These are phyloP conservation scores for Mystacornis crossleyi DNA, from an alignment of 2,113 vertebrate species.

Conservation along the genomic window DNA sequence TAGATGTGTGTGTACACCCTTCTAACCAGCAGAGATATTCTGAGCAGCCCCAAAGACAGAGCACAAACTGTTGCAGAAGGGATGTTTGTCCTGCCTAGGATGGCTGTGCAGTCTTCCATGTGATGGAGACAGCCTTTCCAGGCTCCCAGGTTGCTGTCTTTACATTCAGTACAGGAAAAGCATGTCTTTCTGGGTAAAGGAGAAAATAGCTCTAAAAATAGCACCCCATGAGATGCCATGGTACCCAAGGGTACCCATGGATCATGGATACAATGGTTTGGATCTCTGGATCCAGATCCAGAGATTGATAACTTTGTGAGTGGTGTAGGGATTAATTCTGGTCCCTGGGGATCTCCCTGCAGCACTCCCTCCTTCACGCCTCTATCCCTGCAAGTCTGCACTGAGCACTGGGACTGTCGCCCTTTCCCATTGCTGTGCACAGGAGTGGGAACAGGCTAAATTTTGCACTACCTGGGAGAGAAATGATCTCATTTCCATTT, in stretches of 20 bases:
- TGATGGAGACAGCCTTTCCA: background rate
- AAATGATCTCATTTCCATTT: background rate
- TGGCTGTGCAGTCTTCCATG: background rate
- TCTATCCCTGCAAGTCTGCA: background rate
- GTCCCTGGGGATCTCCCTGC: background rate
- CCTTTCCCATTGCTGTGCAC: background rate
- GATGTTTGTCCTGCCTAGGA: background rate
- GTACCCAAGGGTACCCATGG: background rate
- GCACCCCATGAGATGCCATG: rapidly evolving
- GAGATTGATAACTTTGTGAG: background rate
- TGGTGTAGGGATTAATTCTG: background rate
- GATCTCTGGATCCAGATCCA: background rate
- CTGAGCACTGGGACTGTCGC: background rate
- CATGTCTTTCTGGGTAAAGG: background rate
- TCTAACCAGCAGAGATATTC: background rate
- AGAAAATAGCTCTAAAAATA: background rate
- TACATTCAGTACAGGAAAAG: background rate
- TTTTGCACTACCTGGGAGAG: background rate
- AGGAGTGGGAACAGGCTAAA: background rate
- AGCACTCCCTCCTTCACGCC: background rate
- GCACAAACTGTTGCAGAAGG: background rate
- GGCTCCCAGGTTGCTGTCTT: background rate
- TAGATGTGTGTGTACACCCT: background rate
- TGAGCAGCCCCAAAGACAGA: background rate
- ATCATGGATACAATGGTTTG: rapidly evolving